Evolutionary conservation across 2,113 vertebrate species (phyloP).

Genomic region (Platanista minor): DNA sequence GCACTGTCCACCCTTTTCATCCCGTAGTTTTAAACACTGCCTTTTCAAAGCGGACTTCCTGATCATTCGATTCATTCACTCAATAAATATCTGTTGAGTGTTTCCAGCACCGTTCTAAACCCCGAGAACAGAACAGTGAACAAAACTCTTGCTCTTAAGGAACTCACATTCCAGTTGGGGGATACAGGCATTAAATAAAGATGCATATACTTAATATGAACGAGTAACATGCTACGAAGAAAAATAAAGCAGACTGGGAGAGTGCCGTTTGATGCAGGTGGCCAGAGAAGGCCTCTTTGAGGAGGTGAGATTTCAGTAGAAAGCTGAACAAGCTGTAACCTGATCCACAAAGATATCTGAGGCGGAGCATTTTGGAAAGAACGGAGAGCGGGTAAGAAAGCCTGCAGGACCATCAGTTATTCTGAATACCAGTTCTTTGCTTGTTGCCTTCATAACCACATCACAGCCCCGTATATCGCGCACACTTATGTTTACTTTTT

Average conservation of each 20-base stretch:
- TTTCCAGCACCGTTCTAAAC: not conserved
- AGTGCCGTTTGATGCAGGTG: not conserved
- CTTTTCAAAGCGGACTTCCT: not conserved
- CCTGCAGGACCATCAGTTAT: too few relatives aligned
- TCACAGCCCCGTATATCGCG: not conserved
- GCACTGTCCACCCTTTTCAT: not conserved
- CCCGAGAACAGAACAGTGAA: not conserved
- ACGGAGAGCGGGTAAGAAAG: not conserved
- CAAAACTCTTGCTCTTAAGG: not conserved
- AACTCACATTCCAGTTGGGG: not conserved
- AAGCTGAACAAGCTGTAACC: not conserved
- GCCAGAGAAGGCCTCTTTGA: not conserved
- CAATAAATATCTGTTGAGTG: not conserved
- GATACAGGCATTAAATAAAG: not conserved
- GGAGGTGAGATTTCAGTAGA: not conserved
- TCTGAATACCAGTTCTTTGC: too few relatives aligned
- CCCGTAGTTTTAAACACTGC: not conserved
- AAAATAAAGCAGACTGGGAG: not conserved
- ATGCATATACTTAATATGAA: not conserved
- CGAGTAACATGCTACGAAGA: not conserved
- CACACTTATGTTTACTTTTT: not conserved
- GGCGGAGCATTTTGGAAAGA: not conserved
- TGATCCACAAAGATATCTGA: not conserved
- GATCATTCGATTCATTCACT: not conserved
- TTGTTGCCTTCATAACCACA: not conserved